Conservation (phyloP, 2,797 vertebrate species). For the Spinibarbus caldwelli region DNA sequence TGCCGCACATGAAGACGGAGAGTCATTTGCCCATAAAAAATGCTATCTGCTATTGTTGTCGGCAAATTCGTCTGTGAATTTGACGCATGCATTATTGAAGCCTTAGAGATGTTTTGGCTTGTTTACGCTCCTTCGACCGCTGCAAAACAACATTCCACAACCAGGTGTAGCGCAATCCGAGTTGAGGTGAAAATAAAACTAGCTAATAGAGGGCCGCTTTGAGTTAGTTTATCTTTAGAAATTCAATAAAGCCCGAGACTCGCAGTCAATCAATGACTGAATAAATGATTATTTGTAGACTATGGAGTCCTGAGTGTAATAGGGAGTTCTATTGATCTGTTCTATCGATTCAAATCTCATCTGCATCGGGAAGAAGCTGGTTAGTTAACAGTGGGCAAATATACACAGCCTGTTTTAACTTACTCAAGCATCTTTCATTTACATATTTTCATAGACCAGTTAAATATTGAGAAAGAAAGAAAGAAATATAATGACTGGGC, state of each 20-base stretch:
- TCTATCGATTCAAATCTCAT: conserved; percentile 74
- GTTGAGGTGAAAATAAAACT: conserved; percentile 28
- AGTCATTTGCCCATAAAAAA: conserved; percentile 80
- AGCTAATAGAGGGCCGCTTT: conserved; percentile 14
- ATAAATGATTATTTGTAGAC: conserved; percentile 81
- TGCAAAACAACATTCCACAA: conserved; percentile 25
- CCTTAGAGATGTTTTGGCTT: conserved; percentile 33
- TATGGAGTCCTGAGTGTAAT: conserved; percentile 65
- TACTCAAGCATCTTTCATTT: conserved; percentile 23
- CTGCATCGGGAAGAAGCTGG: conserved; percentile 65
- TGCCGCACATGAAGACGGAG: conserved; percentile 72
- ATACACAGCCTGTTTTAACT: conserved; percentile 15
- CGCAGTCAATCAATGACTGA: conserved; percentile 77
- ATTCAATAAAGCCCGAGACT: conserved; percentile 67
- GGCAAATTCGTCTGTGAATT: conserved; percentile 40
- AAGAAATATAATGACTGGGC: background rate
- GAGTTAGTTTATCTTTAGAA: conserved; percentile 48
- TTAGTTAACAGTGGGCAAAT: conserved; percentile 64
- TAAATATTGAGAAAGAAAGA: conserved; percentile 3
- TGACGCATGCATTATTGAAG: conserved; percentile 48
- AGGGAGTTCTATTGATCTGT: conserved; percentile 73
- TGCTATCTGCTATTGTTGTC: conserved; percentile 50
- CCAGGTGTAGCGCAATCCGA: conserved; percentile 17
- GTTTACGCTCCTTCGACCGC: conserved; percentile 29
- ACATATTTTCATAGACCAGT: conserved; percentile 5